Conservation (phyloP, 2,113 vertebrate species). For the Scophthalmus maximus region DNA sequence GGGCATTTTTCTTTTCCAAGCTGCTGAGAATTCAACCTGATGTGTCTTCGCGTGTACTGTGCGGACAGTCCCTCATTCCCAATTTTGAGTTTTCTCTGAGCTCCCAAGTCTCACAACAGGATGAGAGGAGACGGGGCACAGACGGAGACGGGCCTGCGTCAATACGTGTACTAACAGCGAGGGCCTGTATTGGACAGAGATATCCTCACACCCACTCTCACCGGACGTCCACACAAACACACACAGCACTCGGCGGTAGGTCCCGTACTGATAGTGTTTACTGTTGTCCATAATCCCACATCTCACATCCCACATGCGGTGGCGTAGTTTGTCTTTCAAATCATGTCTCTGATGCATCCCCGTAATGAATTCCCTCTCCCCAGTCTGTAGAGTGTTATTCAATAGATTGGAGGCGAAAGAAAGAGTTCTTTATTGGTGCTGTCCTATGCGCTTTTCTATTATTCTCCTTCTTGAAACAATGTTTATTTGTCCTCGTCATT, state of each 20-base stretch:
- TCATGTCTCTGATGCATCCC: constrained; percentile 25
- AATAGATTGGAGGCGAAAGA: constrained; percentile 5
- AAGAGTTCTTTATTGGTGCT: background rate
- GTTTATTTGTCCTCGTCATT: background rate
- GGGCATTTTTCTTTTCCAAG: constrained; percentile 33
- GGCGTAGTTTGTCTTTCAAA: constrained; percentile 38
- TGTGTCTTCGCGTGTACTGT: constrained; percentile 33
- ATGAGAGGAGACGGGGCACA: background rate
- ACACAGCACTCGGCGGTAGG: constrained; percentile 17
- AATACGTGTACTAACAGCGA: constrained; percentile 20
- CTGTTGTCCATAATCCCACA: constrained; percentile 19
- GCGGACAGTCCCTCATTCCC: background rate
- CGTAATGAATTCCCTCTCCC: constrained; percentile 14
- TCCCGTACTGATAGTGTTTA: constrained; percentile 36
- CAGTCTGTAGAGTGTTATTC: background rate
- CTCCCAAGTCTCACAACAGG: background rate
- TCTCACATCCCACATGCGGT: constrained; percentile 17
- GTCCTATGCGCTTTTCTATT: background rate
- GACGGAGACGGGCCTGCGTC: constrained; percentile 7
- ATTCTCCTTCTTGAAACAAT: constrained; percentile 2
- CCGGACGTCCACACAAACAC: constrained; percentile 1
- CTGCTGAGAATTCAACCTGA: constrained; percentile 16
- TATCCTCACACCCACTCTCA: background rate
- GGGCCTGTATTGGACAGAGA: constrained; percentile 22
- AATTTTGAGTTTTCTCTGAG: background rate